Base-by-base conservation (phyloP, 1,140 invertebrate species). In the Episyrphus balteatus region DNA sequence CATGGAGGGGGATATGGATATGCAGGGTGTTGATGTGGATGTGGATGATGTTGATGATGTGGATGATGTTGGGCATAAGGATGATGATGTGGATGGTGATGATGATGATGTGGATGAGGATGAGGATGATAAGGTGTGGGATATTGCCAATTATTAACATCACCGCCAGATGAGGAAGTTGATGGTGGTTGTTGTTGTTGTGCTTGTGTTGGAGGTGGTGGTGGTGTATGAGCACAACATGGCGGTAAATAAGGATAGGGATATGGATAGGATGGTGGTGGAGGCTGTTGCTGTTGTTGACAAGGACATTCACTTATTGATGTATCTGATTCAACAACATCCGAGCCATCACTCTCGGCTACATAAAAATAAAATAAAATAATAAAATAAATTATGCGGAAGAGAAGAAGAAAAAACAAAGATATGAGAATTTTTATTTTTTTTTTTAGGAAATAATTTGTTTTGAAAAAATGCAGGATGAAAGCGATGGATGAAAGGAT, bases 231-330 rank as follows among this genome's bases (percentile, higher is more conserved):
- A 11, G 58, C 53, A 39, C 53, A 56, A 19, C 59, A 64, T 1
- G 62, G 61, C 21, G 64, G 64, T 42, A 59, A 65, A 49, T 62
- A 65, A 0, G 59, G 55, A 50, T 65, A 64, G 5, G 33, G 34
- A 51, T 62, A 65, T 7, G 62, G 58, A 50, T 65, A 61, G n/a
- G 59, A 57, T 2, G 59, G 57, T 2, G 57, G 59, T 36, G 57
- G 53, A 6, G 59, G 59, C 38, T 59, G 57, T 11, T 50, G 21
- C 8, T 26, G 21, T 8, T 26, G 21, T 26, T 26, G 21, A 26
- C 8, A 26, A 26, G 21, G 21, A 26, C 21, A 26, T 26, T 26
- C 21, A 26, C 21, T 26, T 26, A 26, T 26, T 3, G 21, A 26
- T 8, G 21, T 26, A 26, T 37, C 21, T 26, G 21, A 5, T 26